phyloP scores from a whole-genome alignment of 2,888 invertebrate species.

The Drosophila antonietae region DNA sequence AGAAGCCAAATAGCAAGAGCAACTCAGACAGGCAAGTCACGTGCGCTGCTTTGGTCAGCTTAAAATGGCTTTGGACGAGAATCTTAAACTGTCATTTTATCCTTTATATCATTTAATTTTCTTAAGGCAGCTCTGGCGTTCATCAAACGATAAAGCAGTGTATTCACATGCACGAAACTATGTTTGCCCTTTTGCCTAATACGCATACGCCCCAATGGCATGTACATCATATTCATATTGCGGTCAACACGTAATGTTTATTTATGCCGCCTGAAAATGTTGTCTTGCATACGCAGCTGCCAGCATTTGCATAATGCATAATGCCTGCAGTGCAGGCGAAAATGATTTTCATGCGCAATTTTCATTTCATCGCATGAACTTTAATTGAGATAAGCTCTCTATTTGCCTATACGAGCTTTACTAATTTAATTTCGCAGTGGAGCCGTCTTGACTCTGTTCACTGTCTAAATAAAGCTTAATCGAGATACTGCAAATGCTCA shows the following conservation, averaged over 20 bases:
- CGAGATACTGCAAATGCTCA: constrained; percentile 17
- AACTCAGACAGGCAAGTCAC: constrained; percentile 46
- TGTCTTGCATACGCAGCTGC: constrained; percentile 34
- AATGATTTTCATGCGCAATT: constrained; percentile 28
- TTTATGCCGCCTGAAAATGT: constrained; percentile 60
- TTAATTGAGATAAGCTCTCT: constrained; percentile 58
- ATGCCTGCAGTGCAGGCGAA: constrained; percentile 8
- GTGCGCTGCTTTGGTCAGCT: constrained; percentile 47
- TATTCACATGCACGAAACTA: constrained; percentile 9
- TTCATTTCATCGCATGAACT: constrained; percentile 47
- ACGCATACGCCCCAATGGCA: constrained; percentile 42
- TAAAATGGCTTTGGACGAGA: constrained; percentile 40
- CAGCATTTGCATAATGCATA: constrained; percentile 68
- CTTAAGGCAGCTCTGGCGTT: constrained; percentile 21
- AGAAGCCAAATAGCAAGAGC: neutral
- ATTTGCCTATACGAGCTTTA: constrained; percentile 21
- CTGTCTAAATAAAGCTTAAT: constrained; percentile 13
- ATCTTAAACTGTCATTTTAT: constrained; percentile 62
- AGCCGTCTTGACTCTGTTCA: neutral
- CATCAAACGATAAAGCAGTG: constrained; percentile 18
- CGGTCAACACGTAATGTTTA: constrained; percentile 68
- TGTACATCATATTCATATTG: constrained; percentile 59
- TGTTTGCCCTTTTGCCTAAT: constrained; percentile 45
- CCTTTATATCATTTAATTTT: constrained; percentile 42
- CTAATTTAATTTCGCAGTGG: constrained; percentile 15